phyloP scores from a whole-genome alignment of 1,140 invertebrate species.

The Drosophila gunungcola region DNA sequence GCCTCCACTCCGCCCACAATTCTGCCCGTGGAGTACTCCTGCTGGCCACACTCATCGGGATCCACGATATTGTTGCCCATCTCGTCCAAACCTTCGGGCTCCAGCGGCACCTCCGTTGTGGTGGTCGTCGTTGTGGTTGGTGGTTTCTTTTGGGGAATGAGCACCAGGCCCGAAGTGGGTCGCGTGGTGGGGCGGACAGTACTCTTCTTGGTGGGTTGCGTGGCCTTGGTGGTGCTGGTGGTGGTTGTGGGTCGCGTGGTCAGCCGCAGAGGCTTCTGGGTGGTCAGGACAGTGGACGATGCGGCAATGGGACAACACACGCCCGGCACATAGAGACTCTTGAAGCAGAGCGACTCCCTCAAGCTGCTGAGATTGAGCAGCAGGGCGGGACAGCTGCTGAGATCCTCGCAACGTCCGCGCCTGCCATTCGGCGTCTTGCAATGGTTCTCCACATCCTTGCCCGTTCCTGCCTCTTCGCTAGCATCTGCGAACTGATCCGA shows the following conservation, averaged over 20 bases:
- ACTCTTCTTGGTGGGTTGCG: constrained; percentile 47
- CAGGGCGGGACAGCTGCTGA: constrained; percentile 94
- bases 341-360: constrained; percentile 95
- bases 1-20: constrained; percentile 95
- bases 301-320: constrained; percentile 91
- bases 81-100: constrained; percentile 68
- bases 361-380: constrained; percentile 93
- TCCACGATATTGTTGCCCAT: constrained; percentile 85
- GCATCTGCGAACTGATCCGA: constrained; percentile 60
- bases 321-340: constrained; percentile 95
- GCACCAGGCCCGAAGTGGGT: constrained; percentile 64
- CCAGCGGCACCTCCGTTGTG: constrained; percentile 74
- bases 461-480: constrained; percentile 66
- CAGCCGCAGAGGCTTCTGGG: constrained; percentile 85
- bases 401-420: constrained; percentile 93
- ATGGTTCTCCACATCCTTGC: constrained; percentile 82
- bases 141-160: constrained; percentile 84
- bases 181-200: constrained; percentile 45
- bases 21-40: constrained; percentile 92
- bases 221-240: constrained; percentile 38
- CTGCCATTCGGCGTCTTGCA: constrained; percentile 93
- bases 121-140: constrained; percentile 81
- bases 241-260: constrained; percentile 67
- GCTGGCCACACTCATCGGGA: constrained; percentile 91
- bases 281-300: constrained; percentile 70